Conservation (phyloP, 2,113 vertebrate species). For the Rhombomys opimus region DNA sequence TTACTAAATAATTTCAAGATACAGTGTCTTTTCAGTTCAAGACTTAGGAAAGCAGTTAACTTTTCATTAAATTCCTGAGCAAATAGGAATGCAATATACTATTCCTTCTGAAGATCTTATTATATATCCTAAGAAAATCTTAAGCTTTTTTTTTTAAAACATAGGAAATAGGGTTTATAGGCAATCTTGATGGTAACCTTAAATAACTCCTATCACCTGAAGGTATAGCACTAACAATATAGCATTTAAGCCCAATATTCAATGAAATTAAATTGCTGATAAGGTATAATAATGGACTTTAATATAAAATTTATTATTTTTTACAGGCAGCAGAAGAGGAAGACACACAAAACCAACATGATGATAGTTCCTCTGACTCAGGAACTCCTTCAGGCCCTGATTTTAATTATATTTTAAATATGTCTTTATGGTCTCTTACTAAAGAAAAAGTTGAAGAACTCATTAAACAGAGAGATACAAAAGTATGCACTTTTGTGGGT, state of each 20-base stretch:
- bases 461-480: constrained; percentile 95
- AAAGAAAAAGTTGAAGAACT: constrained; percentile 99
- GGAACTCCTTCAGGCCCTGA: constrained; percentile 94
- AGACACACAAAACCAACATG: constrained; percentile 90
- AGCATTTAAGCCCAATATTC: constrained; percentile 46
- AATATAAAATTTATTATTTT: constrained; percentile 80
- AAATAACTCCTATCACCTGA: constrained; percentile 43
- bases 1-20: constrained; percentile 50
- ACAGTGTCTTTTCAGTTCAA: constrained; percentile 41
- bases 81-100: constrained; percentile 53
- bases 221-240: constrained; percentile 44
- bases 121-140: constrained; percentile 54
- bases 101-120: constrained; percentile 49
- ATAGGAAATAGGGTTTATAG: constrained; percentile 53
- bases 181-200: constrained; percentile 59
- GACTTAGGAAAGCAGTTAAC: constrained; percentile 48
- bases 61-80: constrained; percentile 53
- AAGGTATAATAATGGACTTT: constrained; percentile 41
- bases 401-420: constrained; percentile 99
- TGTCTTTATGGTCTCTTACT: constrained; percentile 98
- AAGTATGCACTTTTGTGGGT: constrained; percentile 89
- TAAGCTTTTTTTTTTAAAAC: background rate
- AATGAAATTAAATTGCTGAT: constrained; percentile 62
- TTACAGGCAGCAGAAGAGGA: constrained; percentile 94
- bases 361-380: constrained; percentile 93